These are phyloP conservation scores for Dipus sagitta DNA, from an alignment of 2,797 vertebrate species.

Conservation along the genomic window DNA sequence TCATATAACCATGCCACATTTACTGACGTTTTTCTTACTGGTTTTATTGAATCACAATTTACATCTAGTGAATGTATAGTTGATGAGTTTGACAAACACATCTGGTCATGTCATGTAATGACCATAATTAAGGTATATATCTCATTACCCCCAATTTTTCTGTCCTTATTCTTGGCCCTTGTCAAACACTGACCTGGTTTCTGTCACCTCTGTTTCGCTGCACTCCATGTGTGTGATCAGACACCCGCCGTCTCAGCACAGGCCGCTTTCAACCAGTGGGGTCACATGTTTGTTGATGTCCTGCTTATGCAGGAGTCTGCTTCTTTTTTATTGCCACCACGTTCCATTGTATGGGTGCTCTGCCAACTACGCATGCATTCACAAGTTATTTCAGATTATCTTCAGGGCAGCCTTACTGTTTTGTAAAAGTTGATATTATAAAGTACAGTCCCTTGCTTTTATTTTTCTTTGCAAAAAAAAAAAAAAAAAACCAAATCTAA, in stretches of 20 bases:
- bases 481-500: too few species aligned
- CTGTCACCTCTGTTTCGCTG: not conserved
- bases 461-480: slow-evolving; percentile 6
- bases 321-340: not conserved
- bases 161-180: fast-evolving
- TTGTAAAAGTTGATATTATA: not conserved
- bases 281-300: not conserved
- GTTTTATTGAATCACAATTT: slow-evolving; percentile 2
- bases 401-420: not conserved
- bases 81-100: not conserved
- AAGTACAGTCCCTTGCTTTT: not conserved
- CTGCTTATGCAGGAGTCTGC: not conserved
- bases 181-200: not conserved
- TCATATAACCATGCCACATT: not conserved
- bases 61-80: not conserved
- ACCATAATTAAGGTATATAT: not conserved
- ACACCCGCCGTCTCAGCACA: not conserved
- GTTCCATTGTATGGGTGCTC: not conserved
- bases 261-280: not conserved
- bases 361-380: not conserved
- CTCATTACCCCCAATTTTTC: not conserved
- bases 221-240: not conserved
- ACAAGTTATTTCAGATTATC: not conserved
- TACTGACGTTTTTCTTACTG: not conserved
- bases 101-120: not conserved